Base-by-base conservation (phyloP, 2,888 invertebrate genomes). In the Leptogaster cylindrica region DNA sequence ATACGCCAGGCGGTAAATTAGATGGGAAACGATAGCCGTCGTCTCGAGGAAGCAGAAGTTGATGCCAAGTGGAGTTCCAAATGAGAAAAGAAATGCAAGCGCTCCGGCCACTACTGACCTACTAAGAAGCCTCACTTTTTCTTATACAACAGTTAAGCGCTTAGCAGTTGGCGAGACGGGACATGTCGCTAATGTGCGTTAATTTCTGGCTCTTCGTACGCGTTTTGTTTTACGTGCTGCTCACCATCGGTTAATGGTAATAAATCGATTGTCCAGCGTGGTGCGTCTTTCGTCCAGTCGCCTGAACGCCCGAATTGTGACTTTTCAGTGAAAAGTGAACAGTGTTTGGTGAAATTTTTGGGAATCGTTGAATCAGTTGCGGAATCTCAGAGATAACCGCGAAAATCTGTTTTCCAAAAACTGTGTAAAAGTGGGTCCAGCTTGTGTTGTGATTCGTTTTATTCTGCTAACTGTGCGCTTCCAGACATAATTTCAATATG, bases 31-130 rank as follows among this genome's bases (percentile, higher is more conserved):
- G 55, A 55, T 55, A 20, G 39, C 23, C 55, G 12, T 20, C 55
- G 55, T 55, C 55, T 55, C 55, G 36, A 55, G 36, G 23, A 55
- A 39, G 36, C 36, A 36, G 55, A 36, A n/a, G 39, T 36, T 33
- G 55, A 55, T 36, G 36, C 55, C 36, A 18, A 55, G 36, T 23
- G n/a, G 23, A 55, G 23, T 55, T 55, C 55, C 55, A 55, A 55
- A 55, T 55, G 55, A 36, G 55, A 55, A 55, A 55, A 55, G 55
- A 55, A 55, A 55, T 55, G 27, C 31, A 61, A 69, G 64, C 70
- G 67, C 71, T 69, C 72, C 72, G 75, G 75, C 77, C 77, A 78
- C 78, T 77, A 78, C 78, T 78, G 78, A 78, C 78, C 78, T 77
- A 78, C 78, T 77, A 78, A 78, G 72, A 44, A 61, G 69, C 69